These are phyloP conservation scores for Cephalotes varians DNA, from an alignment of 2,888 invertebrate species.

Conservation along the genomic window DNA sequence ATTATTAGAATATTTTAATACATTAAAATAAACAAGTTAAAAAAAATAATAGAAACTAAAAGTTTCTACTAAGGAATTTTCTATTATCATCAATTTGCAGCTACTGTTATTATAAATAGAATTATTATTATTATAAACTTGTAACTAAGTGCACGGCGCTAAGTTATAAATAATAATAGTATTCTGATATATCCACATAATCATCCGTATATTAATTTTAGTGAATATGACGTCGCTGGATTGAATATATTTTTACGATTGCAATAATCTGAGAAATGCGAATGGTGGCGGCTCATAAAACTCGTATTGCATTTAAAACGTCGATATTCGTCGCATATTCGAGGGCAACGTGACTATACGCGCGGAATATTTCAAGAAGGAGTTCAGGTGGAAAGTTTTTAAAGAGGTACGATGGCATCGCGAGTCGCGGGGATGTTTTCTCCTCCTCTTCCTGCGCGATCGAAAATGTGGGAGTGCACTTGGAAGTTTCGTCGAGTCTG, in stretches of 20 bases:
- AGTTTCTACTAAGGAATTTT: too few relatives aligned
- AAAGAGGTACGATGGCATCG: slow-evolving; percentile 7
- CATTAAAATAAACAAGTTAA: neutral
- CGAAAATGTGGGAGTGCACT: slow-evolving; percentile 58
- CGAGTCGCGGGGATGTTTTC: neutral
- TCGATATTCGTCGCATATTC: slow-evolving; percentile 35
- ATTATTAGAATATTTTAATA: neutral
- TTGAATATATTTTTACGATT: slow-evolving; percentile 15
- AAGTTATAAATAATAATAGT: neutral
- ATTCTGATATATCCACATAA: neutral
- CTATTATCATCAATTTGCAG: too few relatives aligned
- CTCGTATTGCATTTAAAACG: slow-evolving; percentile 22
- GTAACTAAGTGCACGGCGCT: too few relatives aligned
- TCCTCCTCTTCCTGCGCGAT: neutral
- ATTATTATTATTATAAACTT: too few relatives aligned
- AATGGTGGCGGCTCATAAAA: neutral
- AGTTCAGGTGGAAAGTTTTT: slow-evolving; percentile 22
- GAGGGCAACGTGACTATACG: neutral
- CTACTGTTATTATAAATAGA: too few relatives aligned
- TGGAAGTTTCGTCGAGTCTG: slow-evolving; percentile 62
- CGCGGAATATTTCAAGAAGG: slow-evolving; percentile 29
- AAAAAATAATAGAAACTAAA: neutral
- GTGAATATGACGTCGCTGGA: neutral
- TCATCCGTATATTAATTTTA: neutral
- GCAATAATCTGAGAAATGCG: slow-evolving; percentile 38